Evolutionary conservation across 2,797 vertebrate genomes (phyloP).

Genomic region (Xyrichtys novacula): DNA sequence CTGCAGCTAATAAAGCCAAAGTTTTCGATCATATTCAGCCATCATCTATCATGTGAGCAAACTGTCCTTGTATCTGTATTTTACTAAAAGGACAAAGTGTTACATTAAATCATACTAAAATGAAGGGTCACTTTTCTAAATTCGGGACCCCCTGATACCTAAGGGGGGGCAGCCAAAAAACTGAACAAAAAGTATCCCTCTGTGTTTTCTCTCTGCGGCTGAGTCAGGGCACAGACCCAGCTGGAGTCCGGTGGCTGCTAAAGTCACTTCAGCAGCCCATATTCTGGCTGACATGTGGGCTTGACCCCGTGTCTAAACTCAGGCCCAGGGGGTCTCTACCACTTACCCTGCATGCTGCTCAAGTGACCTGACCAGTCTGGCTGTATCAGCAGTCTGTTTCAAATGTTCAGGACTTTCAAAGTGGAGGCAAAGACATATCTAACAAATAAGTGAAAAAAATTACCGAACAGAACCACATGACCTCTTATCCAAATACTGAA

Average conservation of each 20-base stretch:
- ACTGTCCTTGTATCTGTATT: no score
- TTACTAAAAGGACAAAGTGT: no score
- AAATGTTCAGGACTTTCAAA: not conserved
- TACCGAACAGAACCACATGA: not conserved
- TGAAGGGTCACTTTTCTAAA: not conserved
- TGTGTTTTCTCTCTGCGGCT: not conserved
- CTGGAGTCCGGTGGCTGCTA: conserved; percentile 15
- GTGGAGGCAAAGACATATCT: conserved; percentile 3
- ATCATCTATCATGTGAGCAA: no score
- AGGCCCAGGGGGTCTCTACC: conserved; percentile 27
- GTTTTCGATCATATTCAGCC: no score
- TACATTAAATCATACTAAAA: no score
- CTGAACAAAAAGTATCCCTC: not conserved
- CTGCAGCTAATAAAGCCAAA: no score
- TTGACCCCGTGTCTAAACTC: conserved; percentile 51
- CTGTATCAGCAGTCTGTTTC: conserved; percentile 21
- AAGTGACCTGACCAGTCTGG: conserved; percentile 32
- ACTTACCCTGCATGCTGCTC: conserved; percentile 33
- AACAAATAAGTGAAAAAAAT: not conserved
- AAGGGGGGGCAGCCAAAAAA: conserved; percentile 7
- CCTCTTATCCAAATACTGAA: not conserved
- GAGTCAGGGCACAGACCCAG: conserved; percentile 10
- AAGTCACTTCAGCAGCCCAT: conserved; percentile 30
- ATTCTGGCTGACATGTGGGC: conserved; percentile 41
- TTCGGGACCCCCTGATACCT: not conserved